phyloP scores from a whole-genome alignment of 2,113 vertebrate species.

The Caloenas nicobarica region DNA sequence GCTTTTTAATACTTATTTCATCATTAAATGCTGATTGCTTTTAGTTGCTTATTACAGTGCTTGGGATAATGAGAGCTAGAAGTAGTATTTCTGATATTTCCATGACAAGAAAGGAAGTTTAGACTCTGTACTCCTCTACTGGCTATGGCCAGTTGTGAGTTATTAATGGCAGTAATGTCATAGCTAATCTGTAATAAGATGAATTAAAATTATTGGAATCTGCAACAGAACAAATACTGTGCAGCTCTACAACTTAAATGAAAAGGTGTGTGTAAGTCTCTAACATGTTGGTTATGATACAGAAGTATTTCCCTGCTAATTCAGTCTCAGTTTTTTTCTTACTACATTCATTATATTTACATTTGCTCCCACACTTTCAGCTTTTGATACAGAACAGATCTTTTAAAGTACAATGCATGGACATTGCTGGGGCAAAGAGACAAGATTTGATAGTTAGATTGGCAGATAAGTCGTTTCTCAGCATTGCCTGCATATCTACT shows the following conservation, averaged over 20 bases:
- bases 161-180: background rate
- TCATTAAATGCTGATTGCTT: background rate
- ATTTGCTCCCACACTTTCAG: background rate
- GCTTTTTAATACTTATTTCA: background rate
- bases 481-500: background rate
- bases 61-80: background rate
- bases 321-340: background rate
- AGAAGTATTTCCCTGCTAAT: background rate
- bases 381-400: background rate
- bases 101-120: background rate
- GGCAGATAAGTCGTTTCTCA: background rate
- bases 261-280: background rate
- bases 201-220: background rate
- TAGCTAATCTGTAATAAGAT: background rate
- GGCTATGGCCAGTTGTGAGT: background rate
- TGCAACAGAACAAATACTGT: background rate
- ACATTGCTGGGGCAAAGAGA: background rate
- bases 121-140: background rate
- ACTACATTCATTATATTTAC: background rate
- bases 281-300: background rate
- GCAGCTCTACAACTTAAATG: background rate
- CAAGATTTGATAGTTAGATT: background rate
- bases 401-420: background rate
- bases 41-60: background rate
- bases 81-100: background rate